Percentiles rank a stretch among this genome's conserved stretches.
phyloP scores from a whole-genome alignment of 1,140 invertebrate species.

The Euwallacea similis region DNA sequence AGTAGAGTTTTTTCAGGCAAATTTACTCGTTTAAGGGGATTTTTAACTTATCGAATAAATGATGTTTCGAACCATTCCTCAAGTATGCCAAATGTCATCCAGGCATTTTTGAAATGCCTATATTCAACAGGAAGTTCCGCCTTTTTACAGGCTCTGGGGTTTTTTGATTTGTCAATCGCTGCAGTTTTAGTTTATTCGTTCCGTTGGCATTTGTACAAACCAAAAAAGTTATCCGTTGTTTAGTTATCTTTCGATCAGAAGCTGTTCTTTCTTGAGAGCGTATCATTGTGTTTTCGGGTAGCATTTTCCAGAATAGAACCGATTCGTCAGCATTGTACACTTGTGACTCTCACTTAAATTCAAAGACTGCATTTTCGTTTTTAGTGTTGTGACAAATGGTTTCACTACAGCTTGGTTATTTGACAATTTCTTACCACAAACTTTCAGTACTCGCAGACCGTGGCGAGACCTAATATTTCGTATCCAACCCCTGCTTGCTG shows the following conservation, averaged over 20 bases:
- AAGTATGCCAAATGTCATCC: constrained; percentile 25
- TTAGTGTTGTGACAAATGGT: background rate
- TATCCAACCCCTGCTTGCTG: no score
- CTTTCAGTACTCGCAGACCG: background rate
- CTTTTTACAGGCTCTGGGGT: constrained; percentile 21
- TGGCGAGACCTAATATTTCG: no score
- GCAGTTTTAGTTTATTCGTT: constrained; percentile 15
- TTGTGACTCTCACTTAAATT: no score
- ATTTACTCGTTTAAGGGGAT: no score
- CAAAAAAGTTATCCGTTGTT: constrained; percentile 20
- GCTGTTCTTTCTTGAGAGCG: constrained; percentile 15
- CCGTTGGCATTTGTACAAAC: constrained; percentile 11
- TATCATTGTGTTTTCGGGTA: constrained; percentile 18
- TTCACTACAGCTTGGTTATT: background rate
- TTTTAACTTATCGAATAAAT: no score
- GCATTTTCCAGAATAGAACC: constrained; percentile 18
- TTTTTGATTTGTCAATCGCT: constrained; percentile 17
- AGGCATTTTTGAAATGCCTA: constrained; percentile 15
- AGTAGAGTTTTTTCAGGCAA: constrained; percentile 19
- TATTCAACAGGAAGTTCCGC: constrained; percentile 12
- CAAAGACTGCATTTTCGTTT: no score
- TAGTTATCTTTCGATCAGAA: constrained; percentile 18
- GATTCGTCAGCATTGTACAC: constrained; percentile 18
- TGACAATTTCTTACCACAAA: background rate
- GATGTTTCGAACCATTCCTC: no score